Base-by-base conservation (phyloP, 2,797 vertebrate species). In the Chloroceryle inda region DNA sequence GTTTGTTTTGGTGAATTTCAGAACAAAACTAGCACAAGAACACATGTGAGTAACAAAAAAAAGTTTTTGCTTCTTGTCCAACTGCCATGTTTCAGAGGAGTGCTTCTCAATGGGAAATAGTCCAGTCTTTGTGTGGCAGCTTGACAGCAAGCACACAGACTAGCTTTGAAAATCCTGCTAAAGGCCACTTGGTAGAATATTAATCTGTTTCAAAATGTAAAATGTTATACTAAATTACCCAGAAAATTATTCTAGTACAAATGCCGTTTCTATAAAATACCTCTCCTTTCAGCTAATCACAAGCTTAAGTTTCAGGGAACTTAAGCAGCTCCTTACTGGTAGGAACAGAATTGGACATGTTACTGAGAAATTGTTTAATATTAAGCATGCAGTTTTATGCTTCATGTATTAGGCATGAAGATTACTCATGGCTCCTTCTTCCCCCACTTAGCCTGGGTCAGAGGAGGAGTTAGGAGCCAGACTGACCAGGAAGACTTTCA, bases 91-190 rank as follows among this genome's bases (percentile, higher is more conserved):
- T 88, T 89, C 2, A 3, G 45, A 84, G 62, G 29, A 86, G 21
- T 3, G 3, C 42, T 84, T 81, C 29, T 84, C 42, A 31, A 8
- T 53, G 50, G 61, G 62, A 94, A 72, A 74, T 85, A 50, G 22
- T 74, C 44, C 68, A 85, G 69, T 82, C 8, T 85, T 76, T 80
- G 29, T 66, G 38, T 79, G 63, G n/a, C 74, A 95, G 76, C 31
- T 81, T 91, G 78, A 75, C 58, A 92, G 84, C 62, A 92, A 91
- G 12, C 37, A 75, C 53, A 81, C 18, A 74, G 45, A 6, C 27
- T 22, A 74, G 37, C 40, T 92, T 92, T 85, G 44, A 26, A 94
- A 93, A 91, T 84, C 44, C 73, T 72, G 37, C 21, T 90, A 78
- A 88, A 92, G 64, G 38, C 12, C 44, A 58, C 29, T 78, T 27